Percentiles rank a stretch among this genome's conserved stretches.
Evolutionary conservation across 1,140 invertebrate genomes (phyloP).

Genomic region (Calliopsis andreniformis): DNA sequence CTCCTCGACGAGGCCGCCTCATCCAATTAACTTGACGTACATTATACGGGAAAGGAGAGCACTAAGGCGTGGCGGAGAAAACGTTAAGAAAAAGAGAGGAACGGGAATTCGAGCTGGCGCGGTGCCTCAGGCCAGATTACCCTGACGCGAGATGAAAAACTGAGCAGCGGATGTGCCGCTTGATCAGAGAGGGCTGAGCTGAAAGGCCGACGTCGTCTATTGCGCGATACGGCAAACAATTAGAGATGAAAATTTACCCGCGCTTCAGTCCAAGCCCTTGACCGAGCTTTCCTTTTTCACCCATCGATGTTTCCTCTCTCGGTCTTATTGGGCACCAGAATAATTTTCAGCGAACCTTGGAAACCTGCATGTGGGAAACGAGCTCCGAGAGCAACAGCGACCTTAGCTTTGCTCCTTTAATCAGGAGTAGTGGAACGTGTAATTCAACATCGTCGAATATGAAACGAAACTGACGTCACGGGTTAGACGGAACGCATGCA

Average conservation of each 20-base stretch:
- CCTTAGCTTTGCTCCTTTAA: too few species aligned
- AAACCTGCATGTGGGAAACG: too few species aligned
- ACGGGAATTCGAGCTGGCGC: conserved; percentile 37
- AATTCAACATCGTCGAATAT: conserved; percentile 39
- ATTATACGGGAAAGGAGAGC: conserved; percentile 57
- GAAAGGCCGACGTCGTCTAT: background rate
- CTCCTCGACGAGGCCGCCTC: conserved; percentile 53
- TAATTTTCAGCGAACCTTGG: too few species aligned
- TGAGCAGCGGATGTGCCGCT: conserved; percentile 26
- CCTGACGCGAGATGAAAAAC: conserved; percentile 45
- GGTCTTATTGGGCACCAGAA: too few species aligned
- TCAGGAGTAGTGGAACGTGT: too few species aligned
- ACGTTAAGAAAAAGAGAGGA: conserved; percentile 51
- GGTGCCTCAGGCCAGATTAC: conserved; percentile 34
- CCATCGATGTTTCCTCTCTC: background rate
- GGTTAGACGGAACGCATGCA: conserved; percentile 21
- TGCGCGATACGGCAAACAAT: background rate
- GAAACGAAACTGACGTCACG: conserved; percentile 4
- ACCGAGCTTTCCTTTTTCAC: background rate
- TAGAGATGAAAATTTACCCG: background rate
- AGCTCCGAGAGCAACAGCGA: too few species aligned
- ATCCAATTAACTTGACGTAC: conserved; percentile 66
- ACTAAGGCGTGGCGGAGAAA: conserved; percentile 46
- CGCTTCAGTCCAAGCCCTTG: background rate
- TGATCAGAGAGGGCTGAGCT: background rate